Percentiles rank a stretch among this genome's conserved stretches.
These are phyloP conservation scores for Ramazzottius varieornatus DNA, from an alignment of 2,888 invertebrate species.

Conservation along the genomic window DNA sequence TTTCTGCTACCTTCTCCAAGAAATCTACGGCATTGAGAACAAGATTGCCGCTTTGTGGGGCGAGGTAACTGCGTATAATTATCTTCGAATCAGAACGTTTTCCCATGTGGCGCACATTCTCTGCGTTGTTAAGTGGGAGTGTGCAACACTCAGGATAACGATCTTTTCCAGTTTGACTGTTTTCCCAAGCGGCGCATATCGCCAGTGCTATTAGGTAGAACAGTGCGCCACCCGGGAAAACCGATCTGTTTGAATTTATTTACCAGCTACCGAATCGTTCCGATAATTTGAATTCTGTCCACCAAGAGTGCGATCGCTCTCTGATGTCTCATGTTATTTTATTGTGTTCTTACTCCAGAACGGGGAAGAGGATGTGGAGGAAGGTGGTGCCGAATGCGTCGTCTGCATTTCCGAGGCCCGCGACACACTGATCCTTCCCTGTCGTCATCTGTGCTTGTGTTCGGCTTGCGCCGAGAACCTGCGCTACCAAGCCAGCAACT, in stretches of 20 bases:
- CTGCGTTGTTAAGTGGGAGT: background rate
- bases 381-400: constrained; percentile 88
- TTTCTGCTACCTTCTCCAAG: constrained; percentile 77
- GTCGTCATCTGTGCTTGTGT: constrained; percentile 82
- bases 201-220: no score
- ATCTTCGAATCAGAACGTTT: background rate
- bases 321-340: no score
- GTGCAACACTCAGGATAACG: background rate
- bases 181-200: no score
- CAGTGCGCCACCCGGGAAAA: no score
- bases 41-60: constrained; percentile 50
- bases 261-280: no score
- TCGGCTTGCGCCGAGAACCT: constrained; percentile 89
- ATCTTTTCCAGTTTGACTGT: no score
- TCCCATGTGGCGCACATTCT: no score
- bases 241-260: no score
- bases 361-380: constrained; percentile 63
- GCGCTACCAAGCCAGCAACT: constrained; percentile 87
- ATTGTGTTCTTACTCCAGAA: no score
- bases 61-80: constrained; percentile 15
- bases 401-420: constrained; percentile 96
- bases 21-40: constrained; percentile 97
- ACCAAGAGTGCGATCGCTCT: no score
- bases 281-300: no score
- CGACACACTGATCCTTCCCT: constrained; percentile 86